Evolutionary conservation across 2,888 invertebrate species (phyloP).

Genomic region (Dryocosmus kuriphilus): DNA sequence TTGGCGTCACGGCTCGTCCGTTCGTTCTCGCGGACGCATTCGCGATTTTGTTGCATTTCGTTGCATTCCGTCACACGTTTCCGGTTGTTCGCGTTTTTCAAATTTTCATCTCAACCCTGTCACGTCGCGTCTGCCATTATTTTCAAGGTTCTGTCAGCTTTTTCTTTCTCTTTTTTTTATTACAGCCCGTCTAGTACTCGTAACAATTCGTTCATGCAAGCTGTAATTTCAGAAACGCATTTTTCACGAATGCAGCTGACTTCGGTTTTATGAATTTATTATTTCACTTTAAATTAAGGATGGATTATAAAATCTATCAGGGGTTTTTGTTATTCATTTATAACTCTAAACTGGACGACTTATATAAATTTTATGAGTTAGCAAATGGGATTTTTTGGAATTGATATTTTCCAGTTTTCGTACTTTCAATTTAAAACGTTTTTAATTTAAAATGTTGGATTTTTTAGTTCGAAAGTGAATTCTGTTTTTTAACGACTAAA

Average conservation of each 20-base stretch:
- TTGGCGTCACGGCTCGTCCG: slow-evolving; percentile 45
- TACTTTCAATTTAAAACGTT: too few relatives aligned
- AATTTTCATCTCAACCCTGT: slow-evolving; percentile 38
- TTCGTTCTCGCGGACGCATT: slow-evolving; percentile 48
- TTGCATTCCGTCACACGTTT: slow-evolving; percentile 46
- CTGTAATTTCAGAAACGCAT: neutral
- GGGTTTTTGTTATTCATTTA: too few relatives aligned
- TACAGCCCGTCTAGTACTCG: neutral
- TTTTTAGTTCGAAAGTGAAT: too few relatives aligned
- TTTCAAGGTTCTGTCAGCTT: slow-evolving; percentile 20
- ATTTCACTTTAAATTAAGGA: neutral
- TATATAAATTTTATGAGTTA: too few relatives aligned
- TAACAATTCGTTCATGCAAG: slow-evolving; percentile 1
- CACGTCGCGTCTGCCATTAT: slow-evolving; percentile 32
- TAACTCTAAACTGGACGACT: too few relatives aligned
- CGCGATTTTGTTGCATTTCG: slow-evolving; percentile 49
- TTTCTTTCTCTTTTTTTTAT: slow-evolving; percentile 15
- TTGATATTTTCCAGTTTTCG: too few relatives aligned
- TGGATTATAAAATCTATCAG: too few relatives aligned
- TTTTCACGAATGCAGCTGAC: neutral
- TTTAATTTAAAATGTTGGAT: too few relatives aligned
- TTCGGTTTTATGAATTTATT: neutral
- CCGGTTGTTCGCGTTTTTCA: slow-evolving; percentile 43
- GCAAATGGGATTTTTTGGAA: too few relatives aligned
- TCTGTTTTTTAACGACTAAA: too few relatives aligned